phyloP scores from a whole-genome alignment of 2,113 vertebrate species.

The Antechinus flavipes region DNA sequence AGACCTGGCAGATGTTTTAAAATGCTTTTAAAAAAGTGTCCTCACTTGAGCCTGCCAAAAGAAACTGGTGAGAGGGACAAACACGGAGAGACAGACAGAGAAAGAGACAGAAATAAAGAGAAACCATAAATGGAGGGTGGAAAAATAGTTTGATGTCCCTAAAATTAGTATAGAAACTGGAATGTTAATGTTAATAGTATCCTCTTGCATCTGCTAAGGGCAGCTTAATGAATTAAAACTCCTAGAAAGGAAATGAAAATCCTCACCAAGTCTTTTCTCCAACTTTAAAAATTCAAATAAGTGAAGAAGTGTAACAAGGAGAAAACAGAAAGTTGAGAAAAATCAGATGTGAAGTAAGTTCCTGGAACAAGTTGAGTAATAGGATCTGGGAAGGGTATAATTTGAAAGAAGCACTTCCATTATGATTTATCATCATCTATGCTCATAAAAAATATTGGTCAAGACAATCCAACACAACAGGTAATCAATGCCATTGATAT shows the following conservation, averaged over 20 bases:
- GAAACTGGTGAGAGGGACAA: neutral
- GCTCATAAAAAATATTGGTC: conserved; percentile 10
- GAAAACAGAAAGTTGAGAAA: neutral
- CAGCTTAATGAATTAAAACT: neutral
- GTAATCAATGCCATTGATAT: conserved; percentile 56
- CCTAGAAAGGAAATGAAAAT: conserved; percentile 53
- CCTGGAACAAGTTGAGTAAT: neutral
- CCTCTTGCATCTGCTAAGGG: neutral
- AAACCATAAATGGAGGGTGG: neutral
- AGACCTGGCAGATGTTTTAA: neutral
- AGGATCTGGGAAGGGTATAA: neutral
- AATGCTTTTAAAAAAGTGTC: neutral
- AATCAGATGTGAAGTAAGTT: neutral
- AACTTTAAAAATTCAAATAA: neutral
- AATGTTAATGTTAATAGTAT: neutral
- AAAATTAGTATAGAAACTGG: neutral
- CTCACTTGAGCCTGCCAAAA: neutral
- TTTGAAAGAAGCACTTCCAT: conserved; percentile 10
- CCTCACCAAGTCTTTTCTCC: neutral
- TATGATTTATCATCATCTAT: conserved; percentile 43
- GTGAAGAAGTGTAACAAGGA: neutral
- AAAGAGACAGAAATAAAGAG: conserved; percentile 8
- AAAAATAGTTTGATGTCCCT: neutral
- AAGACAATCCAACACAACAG: neutral
- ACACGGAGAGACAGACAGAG: neutral